These are phyloP conservation scores for Dipus sagitta DNA, from an alignment of 2,797 vertebrate species.

Conservation along the genomic window DNA sequence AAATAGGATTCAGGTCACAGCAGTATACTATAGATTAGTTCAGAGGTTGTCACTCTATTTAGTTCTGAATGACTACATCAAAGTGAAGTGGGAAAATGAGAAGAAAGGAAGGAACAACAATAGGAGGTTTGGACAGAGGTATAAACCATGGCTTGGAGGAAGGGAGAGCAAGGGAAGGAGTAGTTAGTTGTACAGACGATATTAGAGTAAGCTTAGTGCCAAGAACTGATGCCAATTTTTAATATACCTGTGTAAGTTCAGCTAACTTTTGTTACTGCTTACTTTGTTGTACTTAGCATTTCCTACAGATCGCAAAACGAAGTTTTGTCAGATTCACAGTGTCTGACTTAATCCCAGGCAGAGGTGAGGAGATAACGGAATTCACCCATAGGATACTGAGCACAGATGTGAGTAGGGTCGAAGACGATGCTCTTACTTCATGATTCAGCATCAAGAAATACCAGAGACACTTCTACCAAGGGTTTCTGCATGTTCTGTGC, in stretches of 20 bases:
- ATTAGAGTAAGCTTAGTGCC: not conserved
- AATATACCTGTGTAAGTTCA: not conserved
- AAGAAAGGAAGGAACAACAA: conserved; percentile 48
- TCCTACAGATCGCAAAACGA: not conserved
- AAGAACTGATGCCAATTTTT: not conserved
- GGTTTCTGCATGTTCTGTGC: not conserved
- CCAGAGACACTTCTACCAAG: not conserved
- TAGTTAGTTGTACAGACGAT: not conserved
- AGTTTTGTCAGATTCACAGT: not conserved
- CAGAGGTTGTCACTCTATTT: conserved; percentile 77
- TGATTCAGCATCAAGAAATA: conserved; percentile 16
- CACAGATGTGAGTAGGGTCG: not conserved
- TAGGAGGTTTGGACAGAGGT: not conserved
- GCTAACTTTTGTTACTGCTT: conserved; percentile 1
- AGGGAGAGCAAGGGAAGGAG: not conserved
- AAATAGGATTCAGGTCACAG: conserved; percentile 77
- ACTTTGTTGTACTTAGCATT: conserved; percentile 13
- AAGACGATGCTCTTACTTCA: not conserved
- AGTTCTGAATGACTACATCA: conserved; percentile 70
- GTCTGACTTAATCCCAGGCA: not conserved
- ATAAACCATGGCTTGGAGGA: not conserved
- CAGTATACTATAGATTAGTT: conserved; percentile 73
- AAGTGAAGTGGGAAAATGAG: conserved; percentile 70
- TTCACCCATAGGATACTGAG: not conserved
- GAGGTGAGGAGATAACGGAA: not conserved